Evolutionary conservation across 1,140 invertebrate genomes (phyloP), one percentile per base, ranked within the genome.

Genomic region (Microplitis demolitor): DNA sequence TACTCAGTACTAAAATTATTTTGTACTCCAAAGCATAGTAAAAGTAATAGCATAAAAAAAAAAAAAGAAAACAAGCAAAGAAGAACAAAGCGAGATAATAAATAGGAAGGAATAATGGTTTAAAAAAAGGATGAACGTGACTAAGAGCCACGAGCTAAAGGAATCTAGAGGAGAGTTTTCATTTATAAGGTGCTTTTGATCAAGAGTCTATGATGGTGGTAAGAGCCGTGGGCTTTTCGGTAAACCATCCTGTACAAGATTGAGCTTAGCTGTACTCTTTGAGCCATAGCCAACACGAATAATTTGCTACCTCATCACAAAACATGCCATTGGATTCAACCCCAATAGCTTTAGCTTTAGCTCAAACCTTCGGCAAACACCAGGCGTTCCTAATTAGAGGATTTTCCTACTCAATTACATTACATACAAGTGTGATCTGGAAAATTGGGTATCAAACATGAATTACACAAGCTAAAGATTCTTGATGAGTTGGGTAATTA

Each of bases 171-270:
- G 24, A 24, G 24, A 24, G 24, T 24, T 24, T 67, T 67, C 34
- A 67, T 67, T 67, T 67, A 24, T 33, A 67, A n/a, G 45, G 5
- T 11, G 24, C 66, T 67, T 67, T 67, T 67, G 66, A 67, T 67
- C 45, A 67, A 53, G 24, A 67, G 50, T 67, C 66, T 50, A 35
- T 24, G 56, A 31, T 67, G 31, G 24, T 35, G 50, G 33, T 67
- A 53, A 67, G 66, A 67, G 66, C 66, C 66, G 5, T 16, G 24
- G 31, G 66, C 51, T 33, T 35, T 66, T 66, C 50, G 31, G 63
- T 35, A 51, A 31, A 24, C 35, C 14, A 67, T 50, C 6, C 31
- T 9, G 9, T 31, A 58, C 9, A 9, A 50, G 50, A 45, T 39
- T n/a, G 45, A 50, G 31, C 51, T 45, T 45, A 45, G 16, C 11